These are phyloP conservation scores for Atopsyche davidsoni DNA, from an alignment of 1,140 invertebrate species.

Conservation along the genomic window DNA sequence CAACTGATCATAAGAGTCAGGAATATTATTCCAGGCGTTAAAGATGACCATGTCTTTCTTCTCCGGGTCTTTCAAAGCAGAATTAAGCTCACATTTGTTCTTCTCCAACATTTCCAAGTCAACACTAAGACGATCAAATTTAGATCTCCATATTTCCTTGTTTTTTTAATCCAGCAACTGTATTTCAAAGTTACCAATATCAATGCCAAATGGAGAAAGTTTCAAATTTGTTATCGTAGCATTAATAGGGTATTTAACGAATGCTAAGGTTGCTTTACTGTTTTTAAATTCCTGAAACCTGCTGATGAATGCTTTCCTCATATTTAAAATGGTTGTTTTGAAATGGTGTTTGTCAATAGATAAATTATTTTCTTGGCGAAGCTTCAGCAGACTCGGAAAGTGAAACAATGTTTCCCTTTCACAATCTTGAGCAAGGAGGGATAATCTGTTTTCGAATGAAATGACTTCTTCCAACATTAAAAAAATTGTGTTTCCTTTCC, in stretches of 20 bases:
- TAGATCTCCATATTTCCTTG: too few species aligned
- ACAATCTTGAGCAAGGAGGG: conserved; percentile 18
- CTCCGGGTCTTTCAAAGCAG: too few species aligned
- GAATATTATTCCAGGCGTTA: too few species aligned
- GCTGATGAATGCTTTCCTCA: conserved; percentile 27
- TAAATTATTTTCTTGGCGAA: too few species aligned
- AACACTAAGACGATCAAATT: too few species aligned
- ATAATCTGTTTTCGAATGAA: conserved; percentile 26
- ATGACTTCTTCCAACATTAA: conserved; percentile 23
- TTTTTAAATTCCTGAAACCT: conserved; percentile 32
- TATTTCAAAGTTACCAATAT: conserved; percentile 24
- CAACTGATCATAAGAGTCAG: too few species aligned
- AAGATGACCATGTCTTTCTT: too few species aligned
- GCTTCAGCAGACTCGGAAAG: too few species aligned
- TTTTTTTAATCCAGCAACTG: conserved; percentile 28
- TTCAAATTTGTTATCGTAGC: not conserved
- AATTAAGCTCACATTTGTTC: too few species aligned
- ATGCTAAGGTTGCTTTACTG: conserved; percentile 17
- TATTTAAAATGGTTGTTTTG: conserved; percentile 30
- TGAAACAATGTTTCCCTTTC: conserved; percentile 14
- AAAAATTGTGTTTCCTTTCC: conserved; percentile 26
- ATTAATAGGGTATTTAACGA: conserved; percentile 19
- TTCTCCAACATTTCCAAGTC: too few species aligned
- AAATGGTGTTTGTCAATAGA: conserved; percentile 25
- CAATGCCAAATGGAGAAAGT: conserved; percentile 1